phyloP scores from a whole-genome alignment of 2,888 invertebrate genomes.

The Rotaria sp. region DNA sequence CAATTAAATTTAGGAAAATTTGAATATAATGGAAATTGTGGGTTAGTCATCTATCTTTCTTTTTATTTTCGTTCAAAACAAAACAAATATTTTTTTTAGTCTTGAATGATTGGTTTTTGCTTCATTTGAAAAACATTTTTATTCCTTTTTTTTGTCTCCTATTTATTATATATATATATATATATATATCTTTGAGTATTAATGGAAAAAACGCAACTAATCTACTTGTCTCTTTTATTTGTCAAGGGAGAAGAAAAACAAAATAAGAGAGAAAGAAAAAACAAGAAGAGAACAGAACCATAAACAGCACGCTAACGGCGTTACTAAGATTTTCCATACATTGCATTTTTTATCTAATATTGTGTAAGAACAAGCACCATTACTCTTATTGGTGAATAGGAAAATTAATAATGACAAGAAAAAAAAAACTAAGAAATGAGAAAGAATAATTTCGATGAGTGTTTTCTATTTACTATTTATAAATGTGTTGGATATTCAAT shows the following conservation, averaged over 20 bases:
- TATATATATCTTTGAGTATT: neutral
- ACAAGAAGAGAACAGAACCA: neutral
- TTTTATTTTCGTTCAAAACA: neutral
- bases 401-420: neutral
- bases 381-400: neutral
- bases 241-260: neutral
- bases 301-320: neutral
- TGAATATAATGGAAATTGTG: constrained; percentile 98
- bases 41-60: constrained; percentile 57
- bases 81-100: neutral
- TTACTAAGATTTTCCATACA: neutral
- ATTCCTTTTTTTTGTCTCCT: neutral
- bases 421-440: neutral
- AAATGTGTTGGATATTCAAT: neutral
- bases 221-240: neutral
- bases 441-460: neutral
- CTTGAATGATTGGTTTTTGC: too few species aligned
- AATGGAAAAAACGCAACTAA: neutral
- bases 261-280: too few species aligned
- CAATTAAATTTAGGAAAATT: constrained; percentile 99
- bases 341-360: neutral
- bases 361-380: neutral
- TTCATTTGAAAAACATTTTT: neutral
- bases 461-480: neutral
- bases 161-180: neutral